Conservation (phyloP, 2,797 vertebrate species). For the Danio choprae region DNA sequence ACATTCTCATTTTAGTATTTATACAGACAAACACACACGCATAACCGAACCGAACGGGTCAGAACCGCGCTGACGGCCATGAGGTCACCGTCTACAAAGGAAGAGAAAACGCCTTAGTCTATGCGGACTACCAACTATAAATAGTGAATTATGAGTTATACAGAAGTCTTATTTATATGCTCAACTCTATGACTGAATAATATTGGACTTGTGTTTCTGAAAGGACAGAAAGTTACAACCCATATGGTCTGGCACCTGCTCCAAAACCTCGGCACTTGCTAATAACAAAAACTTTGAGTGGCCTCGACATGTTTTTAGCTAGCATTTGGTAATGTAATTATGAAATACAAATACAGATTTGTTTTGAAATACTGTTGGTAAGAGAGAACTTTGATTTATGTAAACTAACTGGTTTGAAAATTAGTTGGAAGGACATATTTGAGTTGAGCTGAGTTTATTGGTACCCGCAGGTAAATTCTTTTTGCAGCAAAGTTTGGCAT, state of each 20-base stretch:
- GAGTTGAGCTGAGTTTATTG: no score
- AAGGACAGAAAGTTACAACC: constrained; percentile 23
- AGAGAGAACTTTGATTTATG: no score
- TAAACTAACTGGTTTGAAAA: not conserved
- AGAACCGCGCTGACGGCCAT: constrained; percentile 6
- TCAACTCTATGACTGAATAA: not conserved
- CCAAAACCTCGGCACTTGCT: constrained; percentile 9
- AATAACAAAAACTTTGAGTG: constrained; percentile 1
- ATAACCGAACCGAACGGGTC: not conserved
- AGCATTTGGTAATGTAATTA: no score
- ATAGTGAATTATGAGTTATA: constrained; percentile 36
- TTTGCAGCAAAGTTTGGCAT: no score
- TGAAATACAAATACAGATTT: not conserved
- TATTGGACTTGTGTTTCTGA: not conserved
- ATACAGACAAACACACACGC: no score
- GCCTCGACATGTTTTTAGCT: not conserved
- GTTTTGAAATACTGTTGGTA: not conserved
- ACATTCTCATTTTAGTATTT: not conserved
- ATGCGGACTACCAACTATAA: constrained; percentile 30
- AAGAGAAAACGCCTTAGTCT: constrained; percentile 44
- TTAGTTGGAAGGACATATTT: no score
- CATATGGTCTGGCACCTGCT: constrained; percentile 20
- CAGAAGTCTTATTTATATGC: constrained; percentile 17
- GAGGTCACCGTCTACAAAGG: constrained; percentile 52
- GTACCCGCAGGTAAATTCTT: no score